Evolutionary conservation across 2,113 vertebrate genomes (phyloP).

Genomic region (Cardinalis cardinalis): DNA sequence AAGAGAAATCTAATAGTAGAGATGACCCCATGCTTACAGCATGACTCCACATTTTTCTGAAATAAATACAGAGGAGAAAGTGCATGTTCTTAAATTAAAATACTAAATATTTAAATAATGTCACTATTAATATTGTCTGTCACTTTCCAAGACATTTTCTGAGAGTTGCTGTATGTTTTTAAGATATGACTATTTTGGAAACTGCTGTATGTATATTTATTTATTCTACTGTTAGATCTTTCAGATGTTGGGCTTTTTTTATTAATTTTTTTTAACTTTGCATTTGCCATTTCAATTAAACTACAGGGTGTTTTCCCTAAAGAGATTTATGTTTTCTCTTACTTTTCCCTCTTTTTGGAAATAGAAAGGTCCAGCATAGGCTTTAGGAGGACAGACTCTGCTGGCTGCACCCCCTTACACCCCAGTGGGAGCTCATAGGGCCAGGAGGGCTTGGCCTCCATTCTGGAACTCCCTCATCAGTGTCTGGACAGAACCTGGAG

Average conservation of each 20-base stretch:
- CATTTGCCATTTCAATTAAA: constrained; percentile 54
- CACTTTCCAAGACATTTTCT: not conserved
- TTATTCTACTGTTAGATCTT: constrained; percentile 56
- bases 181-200: not conserved
- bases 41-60: not conserved
- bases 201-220: constrained; percentile 31
- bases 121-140: not conserved
- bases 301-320: constrained; percentile 7
- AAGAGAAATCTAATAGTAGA: not conserved
- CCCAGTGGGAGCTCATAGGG: rapidly evolving
- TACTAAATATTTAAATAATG: constrained; percentile 9
- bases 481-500: not conserved
- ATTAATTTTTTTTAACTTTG: constrained; percentile 7
- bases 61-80: not conserved
- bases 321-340: not conserved
- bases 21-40: not conserved
- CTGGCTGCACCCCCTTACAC: rapidly evolving
- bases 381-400: not conserved
- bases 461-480: not conserved
- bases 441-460: not conserved
- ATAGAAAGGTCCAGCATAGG: not conserved
- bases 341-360: not conserved
- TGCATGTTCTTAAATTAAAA: constrained; percentile 11
- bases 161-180: not conserved
- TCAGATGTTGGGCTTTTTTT: not conserved